phyloP scores from a whole-genome alignment of 1,140 invertebrate species.

The Pachyrhynchus sulphureomaculatus region DNA sequence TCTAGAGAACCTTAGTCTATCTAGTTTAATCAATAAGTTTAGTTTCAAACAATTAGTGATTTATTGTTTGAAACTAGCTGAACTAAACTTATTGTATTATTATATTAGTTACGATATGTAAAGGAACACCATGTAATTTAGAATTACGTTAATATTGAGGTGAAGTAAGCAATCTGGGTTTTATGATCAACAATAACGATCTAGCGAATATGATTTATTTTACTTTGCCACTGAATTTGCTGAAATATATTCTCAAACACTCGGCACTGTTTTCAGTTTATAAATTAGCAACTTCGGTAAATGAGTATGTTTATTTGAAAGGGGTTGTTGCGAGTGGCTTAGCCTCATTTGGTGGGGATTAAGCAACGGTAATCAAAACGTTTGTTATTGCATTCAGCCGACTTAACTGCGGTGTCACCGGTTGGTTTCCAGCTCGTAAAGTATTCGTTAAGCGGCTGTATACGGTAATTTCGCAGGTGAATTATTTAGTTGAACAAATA shows the following conservation, averaged over 20 bases:
- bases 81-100: too few relatives aligned
- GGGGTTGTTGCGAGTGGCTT: conserved; percentile 7
- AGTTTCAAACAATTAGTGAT: too few relatives aligned
- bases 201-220: conserved; percentile 20
- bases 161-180: conserved; percentile 2
- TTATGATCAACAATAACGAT: conserved; percentile 6
- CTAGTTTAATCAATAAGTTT: too few relatives aligned
- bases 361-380: conserved; percentile 21
- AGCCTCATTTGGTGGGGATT: conserved; percentile 12
- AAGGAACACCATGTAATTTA: too few relatives aligned
- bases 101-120: too few relatives aligned
- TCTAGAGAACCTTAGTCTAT: too few relatives aligned
- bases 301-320: conserved; percentile 30
- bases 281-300: conserved; percentile 25
- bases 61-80: too few relatives aligned
- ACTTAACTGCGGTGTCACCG: conserved; percentile 3
- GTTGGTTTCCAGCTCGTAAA: neutral
- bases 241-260: conserved; percentile 22
- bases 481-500: too few relatives aligned
- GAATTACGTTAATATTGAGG: too few relatives aligned
- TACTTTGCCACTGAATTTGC: conserved; percentile 8
- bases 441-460: too few relatives aligned
- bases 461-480: too few relatives aligned
- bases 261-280: conserved; percentile 12
- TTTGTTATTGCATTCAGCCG: conserved; percentile 15